Evolutionary conservation across 1,140 invertebrate species (phyloP).

Genomic region (Solenopsis invicta): DNA sequence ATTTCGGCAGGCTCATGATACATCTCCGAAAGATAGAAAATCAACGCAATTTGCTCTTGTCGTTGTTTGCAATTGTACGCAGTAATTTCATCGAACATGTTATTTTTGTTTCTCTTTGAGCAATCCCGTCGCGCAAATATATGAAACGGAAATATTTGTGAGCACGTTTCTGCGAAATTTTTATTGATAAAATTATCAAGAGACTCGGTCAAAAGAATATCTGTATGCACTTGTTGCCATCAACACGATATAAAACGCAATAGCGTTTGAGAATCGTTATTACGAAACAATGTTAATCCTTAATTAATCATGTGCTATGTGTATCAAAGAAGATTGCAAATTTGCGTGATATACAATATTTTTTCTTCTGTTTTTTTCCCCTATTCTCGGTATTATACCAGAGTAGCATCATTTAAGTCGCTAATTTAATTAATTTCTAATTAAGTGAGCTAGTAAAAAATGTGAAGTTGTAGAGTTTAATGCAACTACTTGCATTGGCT

Average conservation of each 20-base stretch:
- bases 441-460: not conserved
- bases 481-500: not conserved
- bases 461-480: not conserved
- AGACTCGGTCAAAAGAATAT: slow-evolving; percentile 52
- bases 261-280: slow-evolving; percentile 23
- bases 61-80: not conserved
- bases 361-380: not conserved
- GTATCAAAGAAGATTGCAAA: slow-evolving; percentile 18
- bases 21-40: not conserved
- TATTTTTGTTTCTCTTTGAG: slow-evolving; percentile 10
- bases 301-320: slow-evolving; percentile 16
- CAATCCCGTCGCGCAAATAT: not conserved
- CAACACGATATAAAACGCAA: slow-evolving; percentile 8
- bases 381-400: not conserved
- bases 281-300: not conserved
- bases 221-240: slow-evolving; percentile 49
- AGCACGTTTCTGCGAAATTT: not conserved
- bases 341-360: not conserved
- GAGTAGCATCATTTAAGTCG: slow-evolving; percentile 3
- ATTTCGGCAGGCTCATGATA: not conserved
- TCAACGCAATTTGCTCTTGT: not conserved
- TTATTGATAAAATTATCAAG: not conserved
- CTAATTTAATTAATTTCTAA: slow-evolving; percentile 25
- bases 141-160: slow-evolving; percentile 13
- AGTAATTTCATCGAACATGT: not conserved